Conservation (phyloP, 2,888 invertebrate species). For the Heliconius ismenius region DNA sequence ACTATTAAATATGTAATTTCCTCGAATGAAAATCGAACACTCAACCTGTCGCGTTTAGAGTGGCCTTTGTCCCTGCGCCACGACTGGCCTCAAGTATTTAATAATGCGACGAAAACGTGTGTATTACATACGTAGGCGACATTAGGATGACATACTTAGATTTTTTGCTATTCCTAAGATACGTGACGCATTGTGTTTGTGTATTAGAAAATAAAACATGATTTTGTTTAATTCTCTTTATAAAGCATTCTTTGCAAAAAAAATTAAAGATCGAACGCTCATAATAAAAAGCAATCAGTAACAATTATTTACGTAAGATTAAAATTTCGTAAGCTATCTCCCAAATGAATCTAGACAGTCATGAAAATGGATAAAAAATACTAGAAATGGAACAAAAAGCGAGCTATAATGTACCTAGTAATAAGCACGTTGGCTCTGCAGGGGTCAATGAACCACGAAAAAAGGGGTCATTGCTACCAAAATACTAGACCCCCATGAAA, state of each 20-base stretch:
- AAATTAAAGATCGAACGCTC: not conserved
- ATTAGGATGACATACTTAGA: slow-evolving; percentile 14
- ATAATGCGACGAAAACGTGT: slow-evolving; percentile 12
- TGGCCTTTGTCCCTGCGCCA: no score
- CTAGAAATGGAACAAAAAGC: slow-evolving; percentile 50
- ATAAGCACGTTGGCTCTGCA: slow-evolving; percentile 68
- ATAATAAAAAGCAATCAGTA: not conserved
- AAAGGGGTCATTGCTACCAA: slow-evolving; percentile 69
- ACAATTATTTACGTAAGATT: slow-evolving; percentile 8
- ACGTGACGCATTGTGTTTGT: slow-evolving; percentile 9
- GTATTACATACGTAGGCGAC: slow-evolving; percentile 17
- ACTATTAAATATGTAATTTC: no score
- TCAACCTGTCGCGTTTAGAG: no score
- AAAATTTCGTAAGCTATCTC: slow-evolving; percentile 1
- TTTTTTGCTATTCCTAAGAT: slow-evolving; percentile 14
- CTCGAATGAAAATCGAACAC: no score
- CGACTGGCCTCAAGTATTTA: not conserved
- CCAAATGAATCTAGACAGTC: slow-evolving; percentile 5
- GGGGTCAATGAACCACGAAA: slow-evolving; percentile 73
- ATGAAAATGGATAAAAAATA: slow-evolving; percentile 28
- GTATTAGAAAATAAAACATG: slow-evolving; percentile 1
- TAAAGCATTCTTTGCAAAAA: slow-evolving; percentile 6
- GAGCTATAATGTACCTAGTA: slow-evolving; percentile 51
- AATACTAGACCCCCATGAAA: slow-evolving; percentile 60
- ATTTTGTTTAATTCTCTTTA: not conserved